phyloP scores from a whole-genome alignment of 2,888 invertebrate genomes.

The Drosophila heteroneura region DNA sequence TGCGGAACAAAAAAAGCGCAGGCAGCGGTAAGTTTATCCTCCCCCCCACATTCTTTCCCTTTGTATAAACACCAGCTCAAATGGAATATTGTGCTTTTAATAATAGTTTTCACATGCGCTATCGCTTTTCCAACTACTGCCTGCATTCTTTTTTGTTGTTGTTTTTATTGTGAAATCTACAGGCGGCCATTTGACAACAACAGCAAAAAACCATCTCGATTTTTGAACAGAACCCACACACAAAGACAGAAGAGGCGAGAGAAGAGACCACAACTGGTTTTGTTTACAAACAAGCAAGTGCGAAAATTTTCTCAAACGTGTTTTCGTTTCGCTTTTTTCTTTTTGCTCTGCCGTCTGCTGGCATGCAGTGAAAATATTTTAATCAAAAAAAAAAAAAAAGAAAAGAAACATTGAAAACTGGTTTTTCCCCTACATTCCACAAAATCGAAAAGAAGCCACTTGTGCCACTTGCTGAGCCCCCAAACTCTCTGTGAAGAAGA shows the following conservation, averaged over 20 bases:
- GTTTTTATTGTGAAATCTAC: neutral
- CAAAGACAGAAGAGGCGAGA: neutral
- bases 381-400: neutral
- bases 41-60: neutral
- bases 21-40: conserved; percentile 73
- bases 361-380: conserved; percentile 37
- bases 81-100: conserved; percentile 6
- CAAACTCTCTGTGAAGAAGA: conserved; percentile 17
- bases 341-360: conserved; percentile 8
- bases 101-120: neutral
- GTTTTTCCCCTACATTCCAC: conserved; percentile 39
- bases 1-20: conserved; percentile 53
- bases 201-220: neutral
- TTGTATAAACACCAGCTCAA: neutral
- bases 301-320: conserved; percentile 45
- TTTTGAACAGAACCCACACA: conserved; percentile 30
- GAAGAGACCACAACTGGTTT: conserved; percentile 62
- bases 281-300: conserved; percentile 75
- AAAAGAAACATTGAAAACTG: conserved; percentile 47
- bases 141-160: neutral
- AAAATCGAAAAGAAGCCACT: conserved; percentile 18
- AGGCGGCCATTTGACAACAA: neutral
- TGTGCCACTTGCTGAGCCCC: conserved; percentile 42
- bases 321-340: conserved; percentile 41
- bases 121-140: conserved; percentile 15